Base-by-base conservation (phyloP, 1,140 invertebrate species). In the Brachionus paranguensis region DNA sequence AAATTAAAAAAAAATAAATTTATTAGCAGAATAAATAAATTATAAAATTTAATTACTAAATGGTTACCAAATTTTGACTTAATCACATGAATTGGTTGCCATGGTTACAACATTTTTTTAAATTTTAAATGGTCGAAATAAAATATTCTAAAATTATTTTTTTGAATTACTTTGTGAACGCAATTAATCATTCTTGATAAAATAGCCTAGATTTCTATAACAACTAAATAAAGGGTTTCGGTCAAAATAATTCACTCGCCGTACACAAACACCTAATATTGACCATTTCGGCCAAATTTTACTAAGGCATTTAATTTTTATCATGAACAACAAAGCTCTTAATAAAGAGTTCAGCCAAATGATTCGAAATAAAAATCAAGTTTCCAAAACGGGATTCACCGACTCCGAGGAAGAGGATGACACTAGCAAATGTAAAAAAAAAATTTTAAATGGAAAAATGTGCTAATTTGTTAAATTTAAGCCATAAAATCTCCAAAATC, bases 401-500 rank as follows among this genome's bases (percentile, higher is more conserved):
- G 72, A 76, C 12, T 76, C 72, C 24, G 72, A 76, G 11, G 72
- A 76, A 24, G 72, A 76, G 11, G 72, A 76, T 7, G 72, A 76
- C 7, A 41, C 33, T 8, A 72, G 68, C 68, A 76, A 50, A 76
- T 76, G 72, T 76, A 76, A 45, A 37, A 37, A 1, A 37, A 37
- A 37, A 37, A 29, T 29, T 37, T 37, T 7, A 37, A 37, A 37
- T 37, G 27, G 0, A 37, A 37, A 37, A 37, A 37, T 6, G 33
- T 7, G 33, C 33, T 37, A 37, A 37, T 37, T 37, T 37, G 33
- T 7, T 37, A 37, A 37, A 10, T 50, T 76, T 76, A 50, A 76
- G 72, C 72, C n/a, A 7, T 76, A 27, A 76, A 76, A 76, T 76
- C 72, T 10, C 72, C 72, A 47, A 76, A 76, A 76, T 76, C 72